Evolutionary conservation across 2,797 vertebrate genomes (phyloP), one percentile per base, ranked within the genome.

Genomic region (Neosalanx taihuensis): DNA sequence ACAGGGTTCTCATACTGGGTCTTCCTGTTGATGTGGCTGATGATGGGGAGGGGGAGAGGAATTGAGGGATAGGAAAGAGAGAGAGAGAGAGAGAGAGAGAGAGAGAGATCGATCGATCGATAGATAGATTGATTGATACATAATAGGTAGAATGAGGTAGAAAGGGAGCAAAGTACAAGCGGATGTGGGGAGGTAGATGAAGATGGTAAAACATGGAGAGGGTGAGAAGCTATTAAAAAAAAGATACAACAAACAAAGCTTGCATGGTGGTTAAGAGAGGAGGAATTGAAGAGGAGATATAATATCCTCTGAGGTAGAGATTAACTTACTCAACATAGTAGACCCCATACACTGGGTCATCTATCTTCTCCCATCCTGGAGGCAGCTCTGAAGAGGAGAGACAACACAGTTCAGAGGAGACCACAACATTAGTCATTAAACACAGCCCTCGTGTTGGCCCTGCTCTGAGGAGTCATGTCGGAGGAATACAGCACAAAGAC

Each of bases 241-340:
- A 29, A 18, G 69, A 41, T 26, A 66, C n/a, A 23, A 35, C 69
- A 72, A 31, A 37, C 59, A 37, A 58, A 53, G 59, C 56, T 20
- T n/a, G 23, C 12, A 23, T 13, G 33, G 31, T 5, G 31, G 35
- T 18, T 33, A 30, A 9, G n/a, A 60, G 31, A 26, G 56, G 13
- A 46, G 30, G 35, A 46, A 53, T 46, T 37, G 62, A 17, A 85
- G 20, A 70, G 26, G 64, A 20, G 29, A 20, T 20, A 37, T 49
- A 26, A 26, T 20, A 61, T 70, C 31, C 20, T 61, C 6, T 73
- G 67, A 63, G 30, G 68, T 29, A 56, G 37, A 64, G 71, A 74
- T 75, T 26, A 51, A 96, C 98, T 98, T 95, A 99, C 98, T 99
- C 98, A 85, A 99, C 98, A 92, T 98, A 99, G 93, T 99, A 99